Evolutionary conservation across 30 jellyfish, hydroid and myxozoan species (phyloP), one percentile per base, ranked within the genome.

Genomic region (Catostylus mosaicus): DNA sequence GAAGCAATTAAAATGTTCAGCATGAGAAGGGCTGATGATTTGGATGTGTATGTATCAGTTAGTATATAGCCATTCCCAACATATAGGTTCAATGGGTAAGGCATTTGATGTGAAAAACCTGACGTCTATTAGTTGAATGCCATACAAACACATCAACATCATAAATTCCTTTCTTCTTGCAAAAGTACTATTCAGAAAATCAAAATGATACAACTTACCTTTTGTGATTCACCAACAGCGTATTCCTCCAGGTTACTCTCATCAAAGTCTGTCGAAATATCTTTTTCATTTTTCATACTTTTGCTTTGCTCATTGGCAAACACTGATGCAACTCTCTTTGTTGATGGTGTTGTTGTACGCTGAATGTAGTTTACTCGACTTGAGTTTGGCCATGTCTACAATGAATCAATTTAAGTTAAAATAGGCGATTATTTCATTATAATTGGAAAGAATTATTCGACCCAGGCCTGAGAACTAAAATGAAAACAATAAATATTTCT

Each of bases 291-390:
- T 30, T 46, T 73, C 48, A 85, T 37, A n/a, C 36, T 30, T 68
- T 70, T 86, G 87, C 27, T 77, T 67, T 84, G 88, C 14, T 75
- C 88, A 36, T 71, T 31, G 16, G 96, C 96, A 78, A 87, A 93
- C 24, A 93, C 93, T 26, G 99, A 83, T 0, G 99, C 90, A 8
- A 94, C 95, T 32, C 99, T 89, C 69, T 84, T 88, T 52, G 78
- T 61, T 12, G 88, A 46, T 27, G 90, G 91, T 7, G 90, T 74
- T 50, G 46, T 47, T 19, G 70, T 74, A 0, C 99, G 91, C 5
- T 73, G 82, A 11, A 63, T 24, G 1, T 88, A 63, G 30, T 82
- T 68, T 26, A 94, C 80, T 67, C 94, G 99, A 73, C 83, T 51
- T 20, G 99, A 31, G 19, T 77, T 52, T 2, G 91, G 93, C 86